A percentile compares a stretch with the other conserved stretches of the same genome.
Conservation (phyloP, 1,140 invertebrate species). For the Myzus persicae region DNA sequence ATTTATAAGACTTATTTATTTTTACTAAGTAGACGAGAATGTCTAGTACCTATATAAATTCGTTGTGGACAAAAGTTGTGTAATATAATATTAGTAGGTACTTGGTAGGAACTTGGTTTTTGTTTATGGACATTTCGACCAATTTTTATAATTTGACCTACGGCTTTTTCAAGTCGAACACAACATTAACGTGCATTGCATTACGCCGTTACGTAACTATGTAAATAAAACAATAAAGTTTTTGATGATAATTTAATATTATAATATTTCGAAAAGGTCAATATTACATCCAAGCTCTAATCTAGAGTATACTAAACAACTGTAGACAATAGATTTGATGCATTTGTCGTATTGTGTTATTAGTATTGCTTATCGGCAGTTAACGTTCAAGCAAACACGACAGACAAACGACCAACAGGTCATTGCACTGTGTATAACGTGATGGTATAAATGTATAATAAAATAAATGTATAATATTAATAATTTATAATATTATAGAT, state of each 20-base stretch:
- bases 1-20: neutral
- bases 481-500: neutral
- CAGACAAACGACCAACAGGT: neutral
- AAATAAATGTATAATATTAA: neutral
- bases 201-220: neutral
- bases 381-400: neutral
- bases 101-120: too few relatives aligned
- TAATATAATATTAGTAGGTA: too few relatives aligned
- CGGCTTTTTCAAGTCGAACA: neutral
- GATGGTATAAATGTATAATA: too few relatives aligned
- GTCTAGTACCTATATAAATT: neutral
- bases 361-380: neutral
- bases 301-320: neutral
- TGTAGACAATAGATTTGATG: conserved; percentile 2
- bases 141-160: neutral
- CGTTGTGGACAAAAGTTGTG: neutral
- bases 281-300: neutral
- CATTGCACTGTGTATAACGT: neutral
- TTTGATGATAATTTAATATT: neutral
- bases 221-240: neutral
- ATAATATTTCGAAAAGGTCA: neutral
- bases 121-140: neutral
- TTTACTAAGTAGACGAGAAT: neutral
- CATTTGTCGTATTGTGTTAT: neutral
- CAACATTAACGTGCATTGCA: neutral